Conservation (phyloP, 2,888 invertebrate species). For the Acholoe squamosa region DNA sequence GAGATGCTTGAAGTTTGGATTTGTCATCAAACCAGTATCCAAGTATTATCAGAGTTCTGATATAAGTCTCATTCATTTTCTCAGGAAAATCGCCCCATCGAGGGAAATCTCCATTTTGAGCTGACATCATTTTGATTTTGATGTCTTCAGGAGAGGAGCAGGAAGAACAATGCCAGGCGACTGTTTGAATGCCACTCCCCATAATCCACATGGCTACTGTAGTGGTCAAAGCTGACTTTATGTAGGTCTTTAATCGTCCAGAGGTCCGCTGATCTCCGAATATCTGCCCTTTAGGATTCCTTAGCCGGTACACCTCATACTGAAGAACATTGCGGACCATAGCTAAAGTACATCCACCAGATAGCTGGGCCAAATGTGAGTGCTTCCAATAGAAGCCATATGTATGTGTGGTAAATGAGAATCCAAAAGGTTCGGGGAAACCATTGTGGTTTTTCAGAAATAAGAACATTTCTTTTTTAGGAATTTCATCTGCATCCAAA, state of each 20-base stretch:
- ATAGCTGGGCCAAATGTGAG: neutral
- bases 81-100: conserved; percentile 39
- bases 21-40: conserved; percentile 41
- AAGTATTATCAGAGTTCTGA: neutral
- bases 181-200: neutral
- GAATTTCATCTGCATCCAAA: conserved; percentile 43
- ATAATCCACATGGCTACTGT: neutral
- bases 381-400: conserved; percentile 36
- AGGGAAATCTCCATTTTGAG: conserved; percentile 44
- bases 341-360: neutral
- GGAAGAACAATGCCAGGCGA: conserved; percentile 49
- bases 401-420: neutral
- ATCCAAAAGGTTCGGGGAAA: conserved; percentile 38
- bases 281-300: neutral
- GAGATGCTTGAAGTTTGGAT: neutral
- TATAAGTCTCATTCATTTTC: conserved; percentile 6
- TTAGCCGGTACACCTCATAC: neutral
- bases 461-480: neutral
- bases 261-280: neutral
- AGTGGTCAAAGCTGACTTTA: neutral
- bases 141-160: neutral
- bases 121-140: conserved; percentile 4
- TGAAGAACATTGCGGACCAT: conserved; percentile 38
- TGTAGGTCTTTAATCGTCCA: neutral
- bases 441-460: conserved; percentile 48